These are phyloP conservation scores for Crambe crambe DNA, from an alignment of 37 sponge, comb jelly and placozoan species.

Conservation along the genomic window DNA sequence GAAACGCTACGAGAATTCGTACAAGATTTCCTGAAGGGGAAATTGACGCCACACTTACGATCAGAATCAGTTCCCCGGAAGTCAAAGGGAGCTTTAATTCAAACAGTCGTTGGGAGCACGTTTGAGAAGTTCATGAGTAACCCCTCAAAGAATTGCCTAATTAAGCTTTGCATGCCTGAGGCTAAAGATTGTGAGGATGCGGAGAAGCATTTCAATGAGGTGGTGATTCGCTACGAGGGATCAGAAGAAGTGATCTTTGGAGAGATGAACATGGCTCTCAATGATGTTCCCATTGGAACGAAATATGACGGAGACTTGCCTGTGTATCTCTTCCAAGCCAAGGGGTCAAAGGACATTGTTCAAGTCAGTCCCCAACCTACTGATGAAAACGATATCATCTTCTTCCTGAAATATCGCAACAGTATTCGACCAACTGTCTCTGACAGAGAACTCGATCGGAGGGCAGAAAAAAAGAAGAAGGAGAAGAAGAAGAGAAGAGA, in stretches of 20 bases:
- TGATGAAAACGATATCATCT: slow-evolving; percentile 54
- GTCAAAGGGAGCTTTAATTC: slow-evolving; percentile 54
- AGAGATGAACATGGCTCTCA: slow-evolving; percentile 60
- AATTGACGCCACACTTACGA: slow-evolving; percentile 50
- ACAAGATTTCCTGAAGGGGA: slow-evolving; percentile 56
- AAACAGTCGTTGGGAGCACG: slow-evolving; percentile 75
- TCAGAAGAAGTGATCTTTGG: slow-evolving; percentile 39
- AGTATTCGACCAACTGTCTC: slow-evolving; percentile 8
- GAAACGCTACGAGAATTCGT: slow-evolving; percentile 68
- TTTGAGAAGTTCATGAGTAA: slow-evolving; percentile 68
- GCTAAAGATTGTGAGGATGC: slow-evolving; percentile 39
- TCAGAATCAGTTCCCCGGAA: slow-evolving; percentile 67
- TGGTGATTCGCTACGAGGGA: slow-evolving; percentile 38
- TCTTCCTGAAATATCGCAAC: slow-evolving; percentile 38
- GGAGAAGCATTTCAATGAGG: slow-evolving; percentile 26
- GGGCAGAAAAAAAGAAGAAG: background rate
- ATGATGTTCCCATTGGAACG: slow-evolving; percentile 41
- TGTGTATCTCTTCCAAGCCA: slow-evolving; percentile 27
- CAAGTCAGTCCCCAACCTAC: slow-evolving; percentile 40
- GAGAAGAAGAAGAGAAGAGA: slow-evolving; percentile 4
- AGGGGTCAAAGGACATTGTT: slow-evolving; percentile 21
- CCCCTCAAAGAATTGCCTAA: slow-evolving; percentile 33
- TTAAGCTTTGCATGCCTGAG: slow-evolving; percentile 51
- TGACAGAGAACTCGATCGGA: slow-evolving; percentile 6
- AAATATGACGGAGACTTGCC: slow-evolving; percentile 30